Base-by-base conservation (phyloP, 2,113 vertebrate species). In the Myiozetetes cayanensis region DNA sequence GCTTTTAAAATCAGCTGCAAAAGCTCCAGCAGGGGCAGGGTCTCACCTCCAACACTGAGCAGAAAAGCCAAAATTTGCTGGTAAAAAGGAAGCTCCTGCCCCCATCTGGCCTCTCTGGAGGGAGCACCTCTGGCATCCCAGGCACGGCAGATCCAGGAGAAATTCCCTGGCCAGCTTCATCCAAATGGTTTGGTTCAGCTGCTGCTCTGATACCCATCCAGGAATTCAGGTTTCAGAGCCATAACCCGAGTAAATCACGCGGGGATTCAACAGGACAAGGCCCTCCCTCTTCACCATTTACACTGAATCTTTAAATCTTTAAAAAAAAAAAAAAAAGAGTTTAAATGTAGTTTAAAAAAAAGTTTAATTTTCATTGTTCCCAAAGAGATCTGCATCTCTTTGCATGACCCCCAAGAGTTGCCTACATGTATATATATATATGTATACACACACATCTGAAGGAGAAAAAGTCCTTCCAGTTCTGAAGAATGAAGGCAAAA, bases 71-170 rank as follows among this genome's bases (percentile, higher is more conserved):
- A 56, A 46, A 52, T 63, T 86, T 90, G 83, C 35, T 59, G 28
- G 67, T 53, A 25, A n/a, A 92, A 80, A 55, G 93, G 76, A 89
- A 35, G 70, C 67, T 90, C 77, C 94, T 95, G 90, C 86, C 92
- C 95, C 86, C 96, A 25, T 37, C 93, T 89, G 93, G 92, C 65
- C 62, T 87, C 49, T 39, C 71, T 67, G 49, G 47, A 85, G 58
- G 93, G 44, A 92, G 35, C 47, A 49, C 50, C 62, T 49, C 0
- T 4, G 35, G 30, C 65, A 71, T 13, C 55, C 47, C 49, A 25
- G 50, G 66, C 66, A 79, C 1, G 0, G 24, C 1, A 4, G 27
- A 25, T 37, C 47, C 25, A 24, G 49, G 90, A 75, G 52, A 71
- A 22, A 23, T 35, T 58, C 30, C 30, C 52, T 33, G 55, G 31